Evolutionary conservation across 2,888 invertebrate genomes (phyloP), one percentile per base, ranked within the genome.

Genomic region (Drosophila gaucha): DNA sequence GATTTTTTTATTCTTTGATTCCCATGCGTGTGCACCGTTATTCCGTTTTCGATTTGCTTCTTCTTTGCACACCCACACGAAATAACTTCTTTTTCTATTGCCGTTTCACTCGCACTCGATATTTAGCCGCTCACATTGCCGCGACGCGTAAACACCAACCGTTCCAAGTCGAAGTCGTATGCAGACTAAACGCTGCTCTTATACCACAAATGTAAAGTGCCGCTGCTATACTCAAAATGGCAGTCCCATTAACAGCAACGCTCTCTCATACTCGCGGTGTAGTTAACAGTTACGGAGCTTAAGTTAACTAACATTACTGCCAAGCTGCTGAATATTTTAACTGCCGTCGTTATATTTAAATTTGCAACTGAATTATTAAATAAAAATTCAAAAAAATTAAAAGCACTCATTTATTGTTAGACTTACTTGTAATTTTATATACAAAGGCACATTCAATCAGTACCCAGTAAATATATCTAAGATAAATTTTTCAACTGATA

Each of bases 21-120:
- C 46, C 50, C 72, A 72, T 72, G 62, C 74, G 73, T 73, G 62
- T 74, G 79, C 86, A 82, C 79, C 86, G 79, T 74, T 79, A 79
- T 76, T 60, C 67, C 67, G 73, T 50, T 54, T 63, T 55, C 30
- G 31, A 64, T 62, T 59, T 52, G 43, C 59, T 66, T 58, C 58
- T 56, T 54, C 8, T 49, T 78, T 67, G 64, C 75, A 65, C 75
- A 62, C 75, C 54, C 64, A 75, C 72, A 56, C 67, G 54, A 31
- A 16, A 56, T 30, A 52, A 68, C 59, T 71, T 46, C 41, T 56
- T 66, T 64, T 50, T 41, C 51, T 74, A 52, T 50, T 65, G 63
- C 67, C 60, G 39, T 78, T 67, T 78, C 86, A 57, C 76, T 78
- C 73, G 50, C 76, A 82, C 78, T 33, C 62, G 33, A 58, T 44